Evolutionary conservation across 2,797 vertebrate genomes (phyloP), one percentile per base, ranked within the genome.

Genomic region (Crypturellus tataupa): DNA sequence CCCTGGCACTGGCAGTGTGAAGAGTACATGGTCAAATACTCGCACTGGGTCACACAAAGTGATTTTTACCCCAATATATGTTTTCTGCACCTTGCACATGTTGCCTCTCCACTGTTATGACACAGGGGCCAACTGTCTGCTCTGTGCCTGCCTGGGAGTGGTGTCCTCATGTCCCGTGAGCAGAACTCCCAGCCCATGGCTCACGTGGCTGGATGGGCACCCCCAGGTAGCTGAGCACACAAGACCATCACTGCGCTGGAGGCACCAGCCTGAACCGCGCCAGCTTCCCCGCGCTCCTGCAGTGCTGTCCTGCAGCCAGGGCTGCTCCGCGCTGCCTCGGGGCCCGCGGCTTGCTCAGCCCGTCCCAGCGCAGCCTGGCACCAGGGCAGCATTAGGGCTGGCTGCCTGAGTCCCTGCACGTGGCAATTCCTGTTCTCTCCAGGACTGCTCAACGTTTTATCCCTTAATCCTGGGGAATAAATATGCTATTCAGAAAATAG

Each of bases 161-260:
- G 16, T 17, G 44, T 44, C 44, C 44, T 19, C 3, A 17, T 19
- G 44, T 44, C 44, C 44, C 44, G 18, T 17, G 44, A 44, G 44
- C 44, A 44, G 44, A 44, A 17, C 44, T 44, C 44, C 44, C 44
- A 8, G 44, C 15, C 44, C 17, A 9, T 19, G 44, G 23, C 16
- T 51, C 6, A 5, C 1, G 15, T 2, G 10, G 44, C 2, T 18
- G 0, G 53, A 31, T 6, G 16, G 53, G 29, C 53, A 55, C 3
- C 77, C 49, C 12, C 31, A 25, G 72, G 47, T 12, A 49, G 47
- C 47, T 24, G 47, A 23, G 47, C 47, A 49, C 47, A 24, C 46
- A 11, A 49, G 20, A 49, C 23, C 5, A 11, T 1, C 17, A n/a
- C 29, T 37, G 19, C 33, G 23, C 46, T 40, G 68, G 6, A 23